A percentile compares a stretch with the other conserved stretches of the same genome.
Evolutionary conservation across 1,140 invertebrate species (phyloP).

Genomic region (Calycopis cecrops): DNA sequence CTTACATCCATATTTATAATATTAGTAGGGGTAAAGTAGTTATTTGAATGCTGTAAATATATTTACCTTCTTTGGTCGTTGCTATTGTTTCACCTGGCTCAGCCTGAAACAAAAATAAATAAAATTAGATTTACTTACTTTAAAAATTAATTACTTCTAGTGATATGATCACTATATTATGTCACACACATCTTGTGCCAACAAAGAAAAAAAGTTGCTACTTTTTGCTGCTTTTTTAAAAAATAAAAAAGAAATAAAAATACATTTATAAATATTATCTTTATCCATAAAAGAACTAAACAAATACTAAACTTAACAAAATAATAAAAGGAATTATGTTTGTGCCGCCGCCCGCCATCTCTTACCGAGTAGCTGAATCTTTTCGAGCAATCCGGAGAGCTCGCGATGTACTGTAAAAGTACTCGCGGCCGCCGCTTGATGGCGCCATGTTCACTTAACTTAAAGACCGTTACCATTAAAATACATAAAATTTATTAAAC

Average conservation of each 20-base stretch:
- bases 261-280: no score
- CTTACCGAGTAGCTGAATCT: constrained; percentile 62
- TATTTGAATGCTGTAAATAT: no score
- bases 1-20: no score
- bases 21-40: no score
- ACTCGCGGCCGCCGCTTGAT: constrained; percentile 68
- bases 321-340: constrained; percentile 12
- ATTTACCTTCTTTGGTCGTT: constrained; percentile 72
- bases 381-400: constrained; percentile 34
- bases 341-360: constrained; percentile 53
- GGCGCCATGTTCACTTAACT: constrained; percentile 67
- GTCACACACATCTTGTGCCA: no score
- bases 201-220: no score
- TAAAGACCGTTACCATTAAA: constrained; percentile 70
- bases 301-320: not conserved
- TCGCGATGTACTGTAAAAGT: constrained; percentile 52
- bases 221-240: no score
- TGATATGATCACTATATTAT: no score
- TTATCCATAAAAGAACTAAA: not conserved
- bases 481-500: constrained; percentile 47
- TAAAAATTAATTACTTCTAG: not conserved
- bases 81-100: constrained; percentile 72
- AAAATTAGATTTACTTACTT: constrained; percentile 11
- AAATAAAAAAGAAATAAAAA: no score
- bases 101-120: constrained; percentile 52